A percentile compares a stretch with the other conserved stretches of the same genome.
These are phyloP conservation scores for Rotaria magnacalcarata DNA, from an alignment of 2,888 invertebrate genomes.

Conservation along the genomic window DNA sequence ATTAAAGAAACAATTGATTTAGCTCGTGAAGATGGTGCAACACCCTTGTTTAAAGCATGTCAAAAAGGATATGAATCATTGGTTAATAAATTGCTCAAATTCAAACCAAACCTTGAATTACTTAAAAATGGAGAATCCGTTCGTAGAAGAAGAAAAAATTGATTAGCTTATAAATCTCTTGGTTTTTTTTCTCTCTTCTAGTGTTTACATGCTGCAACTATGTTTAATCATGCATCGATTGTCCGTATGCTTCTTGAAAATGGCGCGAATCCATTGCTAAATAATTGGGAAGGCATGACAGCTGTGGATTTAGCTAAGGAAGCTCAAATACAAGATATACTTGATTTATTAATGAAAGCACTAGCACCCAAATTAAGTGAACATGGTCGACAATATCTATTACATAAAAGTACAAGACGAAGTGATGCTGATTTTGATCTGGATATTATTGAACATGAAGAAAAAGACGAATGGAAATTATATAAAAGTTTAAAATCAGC, in stretches of 20 bases:
- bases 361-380: background rate
- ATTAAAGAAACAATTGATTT: conserved; percentile 5
- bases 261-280: background rate
- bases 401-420: conserved; percentile 28
- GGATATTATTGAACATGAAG: conserved; percentile 6
- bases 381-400: conserved; percentile 29
- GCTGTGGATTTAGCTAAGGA: conserved; percentile 23
- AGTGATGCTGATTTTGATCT: conserved; percentile 25
- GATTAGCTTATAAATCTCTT: background rate
- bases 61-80: conserved; percentile 27
- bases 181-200: background rate
- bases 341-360: background rate
- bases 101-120: background rate
- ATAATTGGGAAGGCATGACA: conserved; percentile 31
- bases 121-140: conserved; percentile 34
- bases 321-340: conserved; percentile 6
- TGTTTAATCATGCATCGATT: background rate
- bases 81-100: conserved; percentile 14
- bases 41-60: conserved; percentile 20
- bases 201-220: conserved; percentile 37
- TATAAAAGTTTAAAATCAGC: conserved; percentile 21
- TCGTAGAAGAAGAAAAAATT: background rate
- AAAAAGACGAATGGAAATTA: conserved; percentile 24
- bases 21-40: conserved; percentile 20
- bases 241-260: background rate